phyloP scores from a whole-genome alignment of 2,888 invertebrate species.

The Synanthedon formicaeformis region DNA sequence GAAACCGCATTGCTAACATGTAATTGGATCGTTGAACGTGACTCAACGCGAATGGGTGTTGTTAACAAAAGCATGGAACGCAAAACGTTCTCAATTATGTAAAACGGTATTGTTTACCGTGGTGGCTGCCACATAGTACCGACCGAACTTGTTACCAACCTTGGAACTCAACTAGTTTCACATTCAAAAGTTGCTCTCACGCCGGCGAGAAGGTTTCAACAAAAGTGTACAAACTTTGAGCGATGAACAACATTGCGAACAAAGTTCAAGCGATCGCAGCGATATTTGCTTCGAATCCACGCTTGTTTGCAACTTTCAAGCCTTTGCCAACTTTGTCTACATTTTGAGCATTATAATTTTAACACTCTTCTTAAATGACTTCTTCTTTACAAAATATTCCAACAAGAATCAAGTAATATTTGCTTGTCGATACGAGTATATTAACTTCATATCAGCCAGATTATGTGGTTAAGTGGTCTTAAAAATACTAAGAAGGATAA shows the following conservation, averaged over 20 bases:
- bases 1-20: neutral
- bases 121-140: conserved; percentile 14
- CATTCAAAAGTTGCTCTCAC: conserved; percentile 38
- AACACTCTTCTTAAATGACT: no score
- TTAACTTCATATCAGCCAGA: no score
- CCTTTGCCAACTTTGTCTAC: conserved; percentile 36
- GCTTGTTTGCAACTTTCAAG: conserved; percentile 29
- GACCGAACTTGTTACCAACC: conserved; percentile 30
- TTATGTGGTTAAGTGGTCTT: no score
- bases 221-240: conserved; percentile 45
- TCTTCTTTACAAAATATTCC: no score
- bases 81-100: conserved; percentile 30
- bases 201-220: conserved; percentile 26
- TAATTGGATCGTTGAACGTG: neutral
- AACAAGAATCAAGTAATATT: no score
- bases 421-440: no score
- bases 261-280: conserved; percentile 41
- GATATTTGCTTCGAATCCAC: conserved; percentile 37
- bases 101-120: conserved; percentile 33
- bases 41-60: neutral
- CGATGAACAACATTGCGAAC: conserved; percentile 40
- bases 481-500: no score
- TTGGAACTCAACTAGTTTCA: conserved; percentile 45
- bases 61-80: neutral
- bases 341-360: conserved; percentile 12